Percentiles rank a stretch among this genome's conserved stretches.
phyloP scores from a whole-genome alignment of 2,888 invertebrate species.

The Auanema sp. region DNA sequence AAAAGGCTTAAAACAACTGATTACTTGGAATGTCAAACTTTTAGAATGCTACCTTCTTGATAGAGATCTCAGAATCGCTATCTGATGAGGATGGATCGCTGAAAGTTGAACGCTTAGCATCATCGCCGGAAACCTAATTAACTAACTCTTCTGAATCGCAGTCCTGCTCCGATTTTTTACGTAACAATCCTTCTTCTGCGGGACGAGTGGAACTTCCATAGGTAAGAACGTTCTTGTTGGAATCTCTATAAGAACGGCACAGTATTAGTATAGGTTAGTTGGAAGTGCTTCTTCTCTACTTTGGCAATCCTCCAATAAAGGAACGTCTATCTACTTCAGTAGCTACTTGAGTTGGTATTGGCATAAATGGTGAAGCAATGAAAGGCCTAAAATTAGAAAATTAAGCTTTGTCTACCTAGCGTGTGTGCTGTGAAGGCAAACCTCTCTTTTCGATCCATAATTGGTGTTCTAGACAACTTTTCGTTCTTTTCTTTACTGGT shows the following conservation, averaged over 20 bases:
- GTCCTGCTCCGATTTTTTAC: conserved; percentile 11
- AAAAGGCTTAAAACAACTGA: background rate
- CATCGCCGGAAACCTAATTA: background rate
- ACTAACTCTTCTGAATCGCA: background rate
- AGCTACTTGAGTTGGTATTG: conserved; percentile 55
- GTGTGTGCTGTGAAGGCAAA: background rate
- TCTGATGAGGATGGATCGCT: conserved; percentile 13
- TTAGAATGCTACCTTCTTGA: background rate
- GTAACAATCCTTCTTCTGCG: conserved; percentile 20
- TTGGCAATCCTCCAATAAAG: background rate
- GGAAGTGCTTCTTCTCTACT: conserved; percentile 2
- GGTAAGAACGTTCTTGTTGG: conserved; percentile 4
- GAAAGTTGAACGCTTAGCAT: background rate
- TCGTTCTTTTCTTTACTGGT: conserved; percentile 14
- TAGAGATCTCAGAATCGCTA: conserved; percentile 4
- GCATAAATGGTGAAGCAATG: conserved; percentile 61
- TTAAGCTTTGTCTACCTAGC: background rate
- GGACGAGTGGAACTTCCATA: conserved; percentile 24
- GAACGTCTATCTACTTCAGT: conserved; percentile 32
- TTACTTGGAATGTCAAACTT: background rate
- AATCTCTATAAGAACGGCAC: conserved; percentile 16
- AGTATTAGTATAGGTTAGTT: background rate
- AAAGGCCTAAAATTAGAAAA: conserved; percentile 47
- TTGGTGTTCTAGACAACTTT: conserved; percentile 5
- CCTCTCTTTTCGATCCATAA: conserved; percentile 8